Conservation (phyloP, 1,140 invertebrate species). For the Colletes latitarsis region DNA sequence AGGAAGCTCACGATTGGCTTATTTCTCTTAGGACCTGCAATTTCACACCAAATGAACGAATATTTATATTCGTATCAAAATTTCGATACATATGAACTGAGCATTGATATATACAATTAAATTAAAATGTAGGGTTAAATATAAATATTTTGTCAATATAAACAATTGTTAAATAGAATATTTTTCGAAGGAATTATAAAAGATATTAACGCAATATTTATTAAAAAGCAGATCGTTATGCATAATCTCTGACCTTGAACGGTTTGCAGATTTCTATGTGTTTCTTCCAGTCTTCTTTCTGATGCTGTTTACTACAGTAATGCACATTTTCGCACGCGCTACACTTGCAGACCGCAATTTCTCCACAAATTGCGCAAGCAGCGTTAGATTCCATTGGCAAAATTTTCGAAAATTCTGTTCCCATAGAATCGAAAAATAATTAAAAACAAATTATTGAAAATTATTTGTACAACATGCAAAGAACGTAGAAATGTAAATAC, state of each 20-base stretch:
- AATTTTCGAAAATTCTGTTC: neutral
- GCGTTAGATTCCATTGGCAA: neutral
- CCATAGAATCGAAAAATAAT: neutral
- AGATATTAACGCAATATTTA: neutral
- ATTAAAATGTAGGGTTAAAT: neutral
- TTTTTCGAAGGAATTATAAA: too few species aligned
- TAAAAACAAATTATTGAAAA: neutral
- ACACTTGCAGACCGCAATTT: conserved; percentile 82
- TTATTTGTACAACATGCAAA: too few species aligned
- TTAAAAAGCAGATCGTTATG: neutral
- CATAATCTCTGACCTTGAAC: conserved; percentile 79
- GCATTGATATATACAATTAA: too few species aligned
- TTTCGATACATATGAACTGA: too few species aligned
- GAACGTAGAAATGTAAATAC: too few species aligned
- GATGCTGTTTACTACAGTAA: conserved; percentile 89
- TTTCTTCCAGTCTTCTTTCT: conserved; percentile 87
- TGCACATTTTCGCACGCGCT: conserved; percentile 85
- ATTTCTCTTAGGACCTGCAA: too few species aligned
- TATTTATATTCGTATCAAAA: too few species aligned
- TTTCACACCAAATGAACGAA: too few species aligned
- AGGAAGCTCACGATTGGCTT: too few species aligned
- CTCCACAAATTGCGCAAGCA: conserved; percentile 59
- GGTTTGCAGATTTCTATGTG: conserved; percentile 85
- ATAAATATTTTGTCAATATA: too few species aligned
- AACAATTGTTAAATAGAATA: too few species aligned